phyloP scores from a whole-genome alignment of 2,888 invertebrate genomes.

The Camptogramma bilineatum region DNA sequence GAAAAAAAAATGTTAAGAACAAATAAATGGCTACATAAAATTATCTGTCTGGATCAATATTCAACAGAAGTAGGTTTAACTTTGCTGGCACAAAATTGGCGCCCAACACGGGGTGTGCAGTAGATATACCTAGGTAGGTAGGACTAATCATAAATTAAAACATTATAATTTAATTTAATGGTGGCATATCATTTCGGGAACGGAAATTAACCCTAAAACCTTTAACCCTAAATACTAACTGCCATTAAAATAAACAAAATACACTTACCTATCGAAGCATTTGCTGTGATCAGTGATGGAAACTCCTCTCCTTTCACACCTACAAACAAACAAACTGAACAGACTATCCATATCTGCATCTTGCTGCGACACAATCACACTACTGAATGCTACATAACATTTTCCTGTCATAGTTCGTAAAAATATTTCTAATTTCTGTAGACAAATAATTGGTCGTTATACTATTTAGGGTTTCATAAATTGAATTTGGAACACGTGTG shows the following conservation, averaged over 20 bases:
- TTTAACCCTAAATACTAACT: too few species aligned
- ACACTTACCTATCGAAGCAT: conserved; percentile 89
- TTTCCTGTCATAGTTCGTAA: conserved; percentile 68
- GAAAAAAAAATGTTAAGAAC: too few species aligned
- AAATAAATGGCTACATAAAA: too few species aligned
- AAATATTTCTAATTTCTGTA: conserved; percentile 43
- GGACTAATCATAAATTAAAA: too few species aligned
- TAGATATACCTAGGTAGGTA: too few species aligned
- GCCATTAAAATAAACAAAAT: too few species aligned
- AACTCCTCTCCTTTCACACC: conserved; percentile 84
- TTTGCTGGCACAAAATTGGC: not conserved
- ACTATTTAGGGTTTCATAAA: conserved; percentile 63
- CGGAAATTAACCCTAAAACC: too few species aligned
- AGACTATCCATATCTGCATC: conserved; percentile 64
- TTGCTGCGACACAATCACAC: conserved; percentile 51
- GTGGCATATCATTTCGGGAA: too few species aligned
- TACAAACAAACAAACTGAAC: conserved; percentile 53
- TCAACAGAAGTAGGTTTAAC: too few species aligned
- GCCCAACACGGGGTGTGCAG: conserved; percentile 12
- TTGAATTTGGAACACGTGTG: conserved; percentile 55
- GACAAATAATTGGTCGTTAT: conserved; percentile 41
- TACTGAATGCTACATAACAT: conserved; percentile 45
- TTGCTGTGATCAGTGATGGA: conserved; percentile 89
- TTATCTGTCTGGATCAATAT: too few species aligned
- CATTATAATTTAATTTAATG: too few species aligned